Percentiles rank a stretch among this genome's conserved stretches.
Evolutionary conservation across 2,113 vertebrate species (phyloP).

Genomic region (Syrrhaptes paradoxus): DNA sequence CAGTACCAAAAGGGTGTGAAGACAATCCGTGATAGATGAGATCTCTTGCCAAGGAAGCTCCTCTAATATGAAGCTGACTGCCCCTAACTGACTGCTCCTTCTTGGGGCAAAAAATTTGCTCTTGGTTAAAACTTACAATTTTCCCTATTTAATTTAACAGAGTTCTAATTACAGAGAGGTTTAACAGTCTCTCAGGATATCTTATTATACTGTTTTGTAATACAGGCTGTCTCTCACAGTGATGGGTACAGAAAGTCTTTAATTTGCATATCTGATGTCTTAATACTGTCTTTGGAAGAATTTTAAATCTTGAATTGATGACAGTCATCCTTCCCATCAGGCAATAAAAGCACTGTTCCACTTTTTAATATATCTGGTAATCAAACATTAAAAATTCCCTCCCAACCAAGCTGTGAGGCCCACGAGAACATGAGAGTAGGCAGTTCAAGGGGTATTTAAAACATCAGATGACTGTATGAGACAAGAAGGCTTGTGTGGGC

Average conservation of each 20-base stretch:
- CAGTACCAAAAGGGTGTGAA: background rate
- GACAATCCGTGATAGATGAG: background rate
- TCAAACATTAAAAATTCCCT: constrained; percentile 6
- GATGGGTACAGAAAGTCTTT: background rate
- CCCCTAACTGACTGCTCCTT: background rate
- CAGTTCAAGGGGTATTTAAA: constrained; percentile 18
- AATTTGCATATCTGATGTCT: background rate
- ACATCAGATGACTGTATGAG: background rate
- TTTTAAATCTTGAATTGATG: background rate
- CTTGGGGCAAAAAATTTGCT: background rate
- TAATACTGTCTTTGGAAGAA: background rate
- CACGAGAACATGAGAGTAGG: background rate
- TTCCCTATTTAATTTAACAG: background rate
- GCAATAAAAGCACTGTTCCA: background rate
- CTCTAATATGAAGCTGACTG: background rate
- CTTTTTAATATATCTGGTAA: background rate
- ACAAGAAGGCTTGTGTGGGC: background rate
- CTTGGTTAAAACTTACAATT: background rate
- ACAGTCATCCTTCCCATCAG: background rate
- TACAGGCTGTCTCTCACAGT: background rate
- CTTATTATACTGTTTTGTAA: background rate
- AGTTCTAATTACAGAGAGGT: background rate
- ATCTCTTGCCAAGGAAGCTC: background rate
- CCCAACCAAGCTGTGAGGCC: background rate
- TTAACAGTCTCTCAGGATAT: background rate